Evolutionary conservation across 30 jellyfish, hydroid and myxozoan species (phyloP), one percentile per base, ranked within the genome.

Genomic region (Mastigias papua): DNA sequence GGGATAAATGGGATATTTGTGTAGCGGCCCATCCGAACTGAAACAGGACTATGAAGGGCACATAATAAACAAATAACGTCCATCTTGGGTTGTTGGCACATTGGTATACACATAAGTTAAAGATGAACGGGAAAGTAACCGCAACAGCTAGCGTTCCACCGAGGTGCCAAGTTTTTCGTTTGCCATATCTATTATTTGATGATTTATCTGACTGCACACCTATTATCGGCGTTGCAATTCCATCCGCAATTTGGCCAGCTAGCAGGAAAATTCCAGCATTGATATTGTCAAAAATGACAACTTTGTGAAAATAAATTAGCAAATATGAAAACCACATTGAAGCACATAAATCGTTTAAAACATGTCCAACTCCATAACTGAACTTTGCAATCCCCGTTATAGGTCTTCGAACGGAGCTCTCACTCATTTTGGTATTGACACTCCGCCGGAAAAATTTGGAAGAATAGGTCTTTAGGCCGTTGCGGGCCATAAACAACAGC

Each of bases 11-110:
- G 2, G 98, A 93, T 0, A 93, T 93, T 67, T 93, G 98, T n/a
- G 98, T 93, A 17, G 98, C 33, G 7, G 98, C 98, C 98, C 98
- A 93, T 5, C 98, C 98, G 63, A 88, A 93, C 80, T 93, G 98
- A 76, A 93, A 93, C 9, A 93, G 31, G 2, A 93, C 93, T 17
- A 93, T 83, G 62, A 93, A 93, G 25, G 98, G 98, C 30, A 83
- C 48, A 64, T 93, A 93, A 76, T 93, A 93, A 25, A 93, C 49
- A 90, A 88, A 88, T 27, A 87, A 76, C 25, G 92, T 60, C 91
- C 83, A 83, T 83, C 86, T 63, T 83, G 97, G 91, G 61, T 95
- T 77, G 72, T 86, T 78, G 6, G 84, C 88, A 62, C 97, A 87
- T 28, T 65, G 51, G 42, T 69, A 84, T 33, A 93, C 54, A 85